Evolutionary conservation across 2,797 vertebrate species (phyloP), one percentile per base, ranked within the genome.

Genomic region (Gastrophryne carolinensis): DNA sequence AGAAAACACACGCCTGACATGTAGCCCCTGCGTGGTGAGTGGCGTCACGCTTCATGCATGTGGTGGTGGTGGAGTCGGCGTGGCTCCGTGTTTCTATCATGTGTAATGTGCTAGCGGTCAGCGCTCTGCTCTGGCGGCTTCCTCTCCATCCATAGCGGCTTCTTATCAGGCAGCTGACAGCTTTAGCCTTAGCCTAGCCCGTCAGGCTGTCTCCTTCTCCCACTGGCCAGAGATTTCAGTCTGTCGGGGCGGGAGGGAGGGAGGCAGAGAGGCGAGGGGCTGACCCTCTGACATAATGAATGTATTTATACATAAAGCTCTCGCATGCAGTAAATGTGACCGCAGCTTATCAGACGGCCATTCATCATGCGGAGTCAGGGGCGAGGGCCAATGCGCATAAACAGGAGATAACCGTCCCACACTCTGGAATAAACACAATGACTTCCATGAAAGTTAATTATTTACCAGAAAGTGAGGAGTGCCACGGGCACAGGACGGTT

Each of bases 171-270:
- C 47, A 27, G 61, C 24, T 29, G 71, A 54, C 72, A 47, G 54
- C 39, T 34, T 37, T 61, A 60, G 41, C 35, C 62, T 64, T 50
- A 47, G 66, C 66, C 70, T 66, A 77, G 74, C 74, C 74, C 49
- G 74, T 32, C 74, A 63, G 74, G 70, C 74, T 77, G 74, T 70
- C 74, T 77, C 74, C 65, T 34, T 52, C 65, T 69, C 73, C 64
- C 73, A 73, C 49, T 30, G 72, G 62, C 58, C 35, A 32, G 19
- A 66, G 61, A 64, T 35, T 41, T 29, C 39, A 66, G 61, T 32
- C 52, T 65, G 66, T 57, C 50, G 26, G 62, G n/a, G 17, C 26
- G 10, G 26, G 57, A 35, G 60, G 34, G 27, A 24, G 24, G 21
- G 71, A n/a, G n/a, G n/a, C n/a, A n/a, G n/a, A n/a, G 62, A 63